These are phyloP conservation scores for Oophaga pumilio DNA, from an alignment of 2,113 vertebrate species.

Conservation along the genomic window DNA sequence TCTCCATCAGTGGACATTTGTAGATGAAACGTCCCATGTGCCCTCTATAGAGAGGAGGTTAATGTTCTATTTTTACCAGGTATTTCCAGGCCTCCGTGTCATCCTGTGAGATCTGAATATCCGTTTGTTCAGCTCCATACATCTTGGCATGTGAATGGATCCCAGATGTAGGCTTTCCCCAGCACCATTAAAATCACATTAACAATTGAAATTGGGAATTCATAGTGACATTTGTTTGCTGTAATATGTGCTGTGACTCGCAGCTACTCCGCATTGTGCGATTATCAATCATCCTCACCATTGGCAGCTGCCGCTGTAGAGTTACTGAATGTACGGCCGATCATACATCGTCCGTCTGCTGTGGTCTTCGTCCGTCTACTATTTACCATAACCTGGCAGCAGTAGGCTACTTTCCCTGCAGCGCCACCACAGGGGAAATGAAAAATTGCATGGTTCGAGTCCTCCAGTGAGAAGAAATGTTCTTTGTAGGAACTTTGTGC, in stretches of 20 bases:
- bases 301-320: neutral
- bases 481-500: neutral
- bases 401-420: neutral
- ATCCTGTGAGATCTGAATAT: neutral
- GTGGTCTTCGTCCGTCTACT: too few species aligned
- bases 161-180: conserved; percentile 24
- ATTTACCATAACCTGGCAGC: neutral
- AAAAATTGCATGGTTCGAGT: neutral
- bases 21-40: too few species aligned
- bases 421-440: neutral
- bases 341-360: neutral
- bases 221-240: conserved; percentile 38
- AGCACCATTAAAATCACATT: conserved; percentile 37
- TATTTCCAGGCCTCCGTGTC: neutral
- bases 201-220: conserved; percentile 16
- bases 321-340: neutral
- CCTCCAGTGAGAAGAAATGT: neutral
- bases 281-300: conserved; percentile 3
- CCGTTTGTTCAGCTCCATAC: conserved; percentile 10
- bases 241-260: conserved; percentile 17
- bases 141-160: conserved; percentile 15
- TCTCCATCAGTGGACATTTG: neutral
- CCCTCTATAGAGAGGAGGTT: too few species aligned
- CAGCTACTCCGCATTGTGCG: conserved; percentile 1
- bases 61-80: neutral